Evolutionary conservation across 2,113 vertebrate genomes (phyloP), one percentile per base, ranked within the genome.

Genomic region (Hydrolagus affinis): DNA sequence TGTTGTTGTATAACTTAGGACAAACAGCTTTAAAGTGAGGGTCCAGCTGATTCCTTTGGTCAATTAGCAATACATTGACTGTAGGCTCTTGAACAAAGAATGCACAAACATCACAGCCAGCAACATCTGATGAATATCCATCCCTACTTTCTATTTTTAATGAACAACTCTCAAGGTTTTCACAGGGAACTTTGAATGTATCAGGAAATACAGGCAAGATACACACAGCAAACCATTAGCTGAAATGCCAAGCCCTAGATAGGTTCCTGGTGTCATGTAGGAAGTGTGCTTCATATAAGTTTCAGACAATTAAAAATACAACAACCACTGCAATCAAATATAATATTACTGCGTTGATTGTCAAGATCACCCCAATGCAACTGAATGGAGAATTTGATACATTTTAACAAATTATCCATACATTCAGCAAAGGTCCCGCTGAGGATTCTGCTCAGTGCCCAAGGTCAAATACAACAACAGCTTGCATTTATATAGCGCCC

Each of bases 111-210:
- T 87, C 88, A 88, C 11, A 90, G 87, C 89, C 86, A 74, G 86
- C 88, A 91, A 88, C 90, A 89, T 90, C 88, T 90, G 89, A 86
- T 88, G 87, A 86, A 57, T 88, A 75, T 85, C 23, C 85, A 75
- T 85, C 23, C 85, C 77, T 66, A 86, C 86, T 56, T 71, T 89
- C 32, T 88, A 88, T 89, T 86, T 90, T 90, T 87, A 91, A 91
- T 86, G 78, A 88, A 88, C 85, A 44, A 87, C n/a, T 64, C 87
- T 85, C 15, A 72, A 87, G 88, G 21, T 85, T 88, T 86, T 90
- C 88, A 73, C 80, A 85, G 28, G 88, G 86, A 87, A 88, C 85
- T 86, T 60, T 17, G 80, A 89, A 87, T 77, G 86, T 88, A 87
- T 88, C 87, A 87, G 86, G 85, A 86, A 88, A 87, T 60, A 64